Conservation (phyloP, 1,140 invertebrate species). For the Plectrocnemia conspersa region DNA sequence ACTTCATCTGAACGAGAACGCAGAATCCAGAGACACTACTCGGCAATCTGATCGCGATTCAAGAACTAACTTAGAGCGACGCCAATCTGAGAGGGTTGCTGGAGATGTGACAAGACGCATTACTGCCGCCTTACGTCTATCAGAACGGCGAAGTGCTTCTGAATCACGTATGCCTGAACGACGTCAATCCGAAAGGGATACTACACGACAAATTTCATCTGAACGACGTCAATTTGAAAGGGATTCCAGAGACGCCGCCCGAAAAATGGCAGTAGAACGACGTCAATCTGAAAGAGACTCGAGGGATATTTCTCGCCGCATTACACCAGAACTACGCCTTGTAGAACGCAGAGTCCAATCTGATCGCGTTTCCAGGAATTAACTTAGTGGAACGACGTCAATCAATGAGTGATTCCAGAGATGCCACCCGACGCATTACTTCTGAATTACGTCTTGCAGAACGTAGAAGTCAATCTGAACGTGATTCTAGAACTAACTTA, state of each 20-base stretch:
- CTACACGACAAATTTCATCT: background rate
- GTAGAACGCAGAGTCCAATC: too few relatives aligned
- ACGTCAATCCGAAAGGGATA: background rate
- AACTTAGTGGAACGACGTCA: slow-evolving; percentile 6
- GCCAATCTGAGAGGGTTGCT: too few relatives aligned
- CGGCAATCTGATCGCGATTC: too few relatives aligned
- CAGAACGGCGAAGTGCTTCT: background rate
- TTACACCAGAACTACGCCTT: background rate
- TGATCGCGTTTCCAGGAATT: too few relatives aligned
- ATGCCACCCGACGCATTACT: background rate
- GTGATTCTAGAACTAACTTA: too few relatives aligned
- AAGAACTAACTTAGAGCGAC: too few relatives aligned
- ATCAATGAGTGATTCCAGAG: background rate
- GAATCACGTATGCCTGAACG: background rate
- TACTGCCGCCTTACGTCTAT: too few relatives aligned
- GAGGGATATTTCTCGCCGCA: background rate
- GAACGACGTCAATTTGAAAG: slow-evolving; percentile 1
- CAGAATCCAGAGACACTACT: too few relatives aligned
- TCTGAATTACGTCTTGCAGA: background rate
- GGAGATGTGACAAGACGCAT: too few relatives aligned
- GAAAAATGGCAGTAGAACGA: background rate
- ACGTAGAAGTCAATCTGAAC: too few relatives aligned
- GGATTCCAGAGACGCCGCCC: background rate
- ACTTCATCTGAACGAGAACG: slow-evolving; percentile 3
- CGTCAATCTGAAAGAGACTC: background rate